phyloP scores from a whole-genome alignment of 2,888 invertebrate species.

The Drosophila nr. perissopoda region DNA sequence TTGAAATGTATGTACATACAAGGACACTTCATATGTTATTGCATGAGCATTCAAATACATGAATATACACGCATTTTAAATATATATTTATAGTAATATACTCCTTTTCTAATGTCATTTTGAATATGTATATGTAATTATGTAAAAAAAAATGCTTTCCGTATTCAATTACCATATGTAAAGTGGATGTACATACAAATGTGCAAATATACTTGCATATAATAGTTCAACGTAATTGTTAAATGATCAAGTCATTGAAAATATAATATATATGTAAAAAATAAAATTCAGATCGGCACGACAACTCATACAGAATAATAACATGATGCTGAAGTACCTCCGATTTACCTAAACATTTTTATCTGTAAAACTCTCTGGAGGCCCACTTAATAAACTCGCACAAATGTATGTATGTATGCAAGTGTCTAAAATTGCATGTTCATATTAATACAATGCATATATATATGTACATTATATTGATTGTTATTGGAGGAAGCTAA shows the following conservation, averaged over 20 bases:
- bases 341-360: constrained; percentile 56
- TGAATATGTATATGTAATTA: constrained; percentile 31
- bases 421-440: constrained; percentile 12
- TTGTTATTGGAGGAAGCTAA: constrained; percentile 19
- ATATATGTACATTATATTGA: constrained; percentile 38
- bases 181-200: constrained; percentile 18
- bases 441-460: constrained; percentile 4
- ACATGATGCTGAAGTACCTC: constrained; percentile 69
- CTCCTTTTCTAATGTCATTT: constrained; percentile 31
- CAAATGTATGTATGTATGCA: constrained; percentile 4
- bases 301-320: constrained; percentile 29
- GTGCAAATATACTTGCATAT: constrained; percentile 11
- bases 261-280: constrained; percentile 10
- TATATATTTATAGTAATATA: constrained; percentile 35
- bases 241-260: constrained; percentile 22
- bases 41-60: constrained; percentile 17
- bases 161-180: constrained; percentile 4
- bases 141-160: constrained; percentile 9
- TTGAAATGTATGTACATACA: constrained; percentile 8
- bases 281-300: constrained; percentile 33
- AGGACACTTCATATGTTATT: constrained; percentile 2
- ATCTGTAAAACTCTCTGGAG: constrained; percentile 24
- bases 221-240: constrained; percentile 35
- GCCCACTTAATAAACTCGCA: not conserved
- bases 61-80: constrained; percentile 22